Conservation (phyloP, 2,113 vertebrate genomes). For the Caranx melampygus region DNA sequence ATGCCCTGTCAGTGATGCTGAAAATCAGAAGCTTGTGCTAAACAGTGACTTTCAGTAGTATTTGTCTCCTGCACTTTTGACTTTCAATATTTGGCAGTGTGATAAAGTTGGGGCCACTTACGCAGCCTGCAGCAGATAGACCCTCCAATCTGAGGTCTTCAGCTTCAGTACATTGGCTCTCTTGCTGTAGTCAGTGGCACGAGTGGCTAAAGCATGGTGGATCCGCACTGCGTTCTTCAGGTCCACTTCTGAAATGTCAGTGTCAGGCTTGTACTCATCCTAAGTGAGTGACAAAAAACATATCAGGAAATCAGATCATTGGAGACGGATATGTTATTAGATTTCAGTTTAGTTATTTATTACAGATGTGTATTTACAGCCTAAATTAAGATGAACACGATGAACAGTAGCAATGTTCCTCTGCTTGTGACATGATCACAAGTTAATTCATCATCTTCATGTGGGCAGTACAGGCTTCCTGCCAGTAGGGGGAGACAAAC, state of each 20-base stretch:
- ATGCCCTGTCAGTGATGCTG: no score
- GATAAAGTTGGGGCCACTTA: constrained; percentile 76
- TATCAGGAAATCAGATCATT: not conserved
- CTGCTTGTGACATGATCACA: not conserved
- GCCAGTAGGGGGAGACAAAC: constrained; percentile 77
- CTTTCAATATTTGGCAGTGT: not conserved
- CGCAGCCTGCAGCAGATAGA: constrained; percentile 96
- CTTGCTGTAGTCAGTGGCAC: constrained; percentile 97
- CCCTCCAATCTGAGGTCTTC: constrained; percentile 98
- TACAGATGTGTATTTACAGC: no score
- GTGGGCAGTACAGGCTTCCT: constrained; percentile 3
- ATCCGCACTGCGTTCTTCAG: constrained; percentile 95
- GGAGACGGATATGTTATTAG: not conserved
- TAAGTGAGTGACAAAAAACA: constrained; percentile 54
- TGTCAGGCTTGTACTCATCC: constrained; percentile 97
- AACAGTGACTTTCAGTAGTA: not conserved
- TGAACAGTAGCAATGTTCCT: not conserved
- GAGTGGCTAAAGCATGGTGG: constrained; percentile 94
- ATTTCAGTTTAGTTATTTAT: not conserved
- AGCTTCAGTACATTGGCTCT: constrained; percentile 94
- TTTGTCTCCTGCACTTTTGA: not conserved
- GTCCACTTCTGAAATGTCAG: constrained; percentile 95
- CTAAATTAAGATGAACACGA: no score
- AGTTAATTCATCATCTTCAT: not conserved
- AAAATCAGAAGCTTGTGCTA: not conserved